These are phyloP conservation scores for Leistus spinibarbis DNA, from an alignment of 2,888 invertebrate species.

Conservation along the genomic window DNA sequence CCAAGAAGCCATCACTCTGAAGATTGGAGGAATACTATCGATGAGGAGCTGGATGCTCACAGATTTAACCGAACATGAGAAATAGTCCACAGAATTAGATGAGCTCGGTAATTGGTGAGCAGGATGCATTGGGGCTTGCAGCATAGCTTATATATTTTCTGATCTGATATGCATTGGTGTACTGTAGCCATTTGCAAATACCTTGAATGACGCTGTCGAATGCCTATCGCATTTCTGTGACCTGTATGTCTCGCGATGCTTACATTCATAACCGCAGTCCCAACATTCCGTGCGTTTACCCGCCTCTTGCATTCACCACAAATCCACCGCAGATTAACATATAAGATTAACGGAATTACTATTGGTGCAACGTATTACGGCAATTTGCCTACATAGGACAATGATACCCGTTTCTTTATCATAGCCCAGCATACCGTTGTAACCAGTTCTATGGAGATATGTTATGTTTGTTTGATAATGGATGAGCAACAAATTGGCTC, in stretches of 20 bases:
- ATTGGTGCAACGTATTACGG: background rate
- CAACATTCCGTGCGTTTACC: background rate
- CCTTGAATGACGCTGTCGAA: conserved; percentile 1
- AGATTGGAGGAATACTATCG: no score
- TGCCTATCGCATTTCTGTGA: background rate
- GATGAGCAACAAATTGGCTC: no score
- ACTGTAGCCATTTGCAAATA: conserved; percentile 18
- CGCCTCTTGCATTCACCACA: conserved; percentile 6
- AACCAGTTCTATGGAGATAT: no score
- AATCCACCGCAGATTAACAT: conserved; percentile 27
- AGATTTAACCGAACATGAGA: no score
- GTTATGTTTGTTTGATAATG: no score
- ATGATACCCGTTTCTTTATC: background rate
- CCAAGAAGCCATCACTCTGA: no score
- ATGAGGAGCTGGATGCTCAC: no score
- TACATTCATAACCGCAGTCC: conserved; percentile 24
- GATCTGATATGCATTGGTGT: background rate
- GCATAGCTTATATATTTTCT: no score
- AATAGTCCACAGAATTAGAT: no score
- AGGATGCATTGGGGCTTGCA: no score
- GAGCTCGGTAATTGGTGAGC: no score
- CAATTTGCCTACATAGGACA: background rate
- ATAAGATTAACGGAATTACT: background rate
- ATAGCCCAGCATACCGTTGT: no score
- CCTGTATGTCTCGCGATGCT: conserved; percentile 5